phyloP scores from a whole-genome alignment of 2,797 vertebrate genomes.

The Schizothorax lantsangensis region DNA sequence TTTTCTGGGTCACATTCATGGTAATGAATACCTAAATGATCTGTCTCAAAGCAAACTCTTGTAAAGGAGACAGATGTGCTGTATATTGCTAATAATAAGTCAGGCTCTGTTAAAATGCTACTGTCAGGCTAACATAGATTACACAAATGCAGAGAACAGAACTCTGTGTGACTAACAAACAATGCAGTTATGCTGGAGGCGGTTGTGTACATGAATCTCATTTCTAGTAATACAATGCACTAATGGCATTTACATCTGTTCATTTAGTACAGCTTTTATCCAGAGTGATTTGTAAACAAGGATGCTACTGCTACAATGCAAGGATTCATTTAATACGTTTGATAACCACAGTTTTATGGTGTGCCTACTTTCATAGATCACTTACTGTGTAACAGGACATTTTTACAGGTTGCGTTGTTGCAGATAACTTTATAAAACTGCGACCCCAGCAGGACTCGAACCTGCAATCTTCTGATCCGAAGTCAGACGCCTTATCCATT shows the following conservation, averaged over 20 bases:
- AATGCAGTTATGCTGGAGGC: slow-evolving; percentile 5
- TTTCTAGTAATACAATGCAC: slow-evolving; percentile 7
- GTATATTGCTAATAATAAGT: not conserved
- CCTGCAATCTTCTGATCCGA: slow-evolving; percentile 5
- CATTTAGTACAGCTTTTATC: slow-evolving; percentile 3
- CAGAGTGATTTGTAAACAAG: not conserved
- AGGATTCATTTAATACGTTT: not conserved
- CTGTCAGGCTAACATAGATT: not conserved
- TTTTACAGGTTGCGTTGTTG: fast-evolving
- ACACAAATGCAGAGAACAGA: not conserved
- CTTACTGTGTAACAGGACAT: not conserved
- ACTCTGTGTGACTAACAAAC: not conserved
- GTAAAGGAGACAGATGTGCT: not conserved
- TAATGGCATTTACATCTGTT: slow-evolving; percentile 17
- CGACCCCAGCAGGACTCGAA: not conserved
- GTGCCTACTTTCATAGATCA: not conserved
- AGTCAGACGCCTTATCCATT: slow-evolving; percentile 1
- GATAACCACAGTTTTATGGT: not conserved
- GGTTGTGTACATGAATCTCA: not conserved
- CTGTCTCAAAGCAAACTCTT: not conserved
- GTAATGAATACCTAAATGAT: not conserved
- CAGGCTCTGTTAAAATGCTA: not conserved
- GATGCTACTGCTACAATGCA: not conserved
- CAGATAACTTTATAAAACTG: not conserved
- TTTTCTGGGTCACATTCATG: not conserved